Evolutionary conservation across 53 echinoderm and acorn worm species (phyloP), one percentile per base, ranked within the genome.

Genomic region (Hippasteria phrygiana): DNA sequence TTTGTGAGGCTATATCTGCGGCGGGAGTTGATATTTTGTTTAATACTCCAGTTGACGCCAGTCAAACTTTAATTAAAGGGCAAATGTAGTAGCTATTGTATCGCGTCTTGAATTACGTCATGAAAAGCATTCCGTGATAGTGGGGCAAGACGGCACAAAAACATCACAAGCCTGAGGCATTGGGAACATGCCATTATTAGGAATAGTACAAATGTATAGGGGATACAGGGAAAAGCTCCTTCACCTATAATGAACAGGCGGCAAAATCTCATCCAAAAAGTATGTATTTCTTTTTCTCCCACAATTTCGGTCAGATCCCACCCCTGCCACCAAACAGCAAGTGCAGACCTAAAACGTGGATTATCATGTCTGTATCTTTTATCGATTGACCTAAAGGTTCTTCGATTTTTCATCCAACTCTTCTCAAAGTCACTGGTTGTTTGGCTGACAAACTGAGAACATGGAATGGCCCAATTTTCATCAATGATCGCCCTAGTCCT

Each of bases 61-160:
- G 59, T 59, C 7, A 72, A 72, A 72, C 41, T 72, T 72, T 72
- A 72, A 72, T 72, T 72, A 72, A 72, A 72, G 72, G 43, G 40
- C 72, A 72, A 6, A 14, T 72, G 43, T 41, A 42, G 9, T 71
- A 71, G 13, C 71, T 29, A 28, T 31, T 32, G 67, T 10, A 35
- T 35, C 13, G 26, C 59, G 59, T 59, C 34, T 67, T 35, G 69
- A 67, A 67, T 67, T 67, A 33, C 69, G 59, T 20, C 59, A 59
- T 26, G 24, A 26, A 59, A 59, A 51, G 51, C 16, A 20, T 51
- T 17, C 51, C 59, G 8, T 59, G 5, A 59, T 1, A n/a, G n/a
- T 20, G 26, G 59, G 59, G 20, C 54, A 59, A 18, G 59, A 18
- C 59, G 26, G 8, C 26, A 24, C 59, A 59, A n/a, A 59, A 59